Base-by-base conservation (phyloP, 2,888 invertebrate genomes). In the Acleris cristana region DNA sequence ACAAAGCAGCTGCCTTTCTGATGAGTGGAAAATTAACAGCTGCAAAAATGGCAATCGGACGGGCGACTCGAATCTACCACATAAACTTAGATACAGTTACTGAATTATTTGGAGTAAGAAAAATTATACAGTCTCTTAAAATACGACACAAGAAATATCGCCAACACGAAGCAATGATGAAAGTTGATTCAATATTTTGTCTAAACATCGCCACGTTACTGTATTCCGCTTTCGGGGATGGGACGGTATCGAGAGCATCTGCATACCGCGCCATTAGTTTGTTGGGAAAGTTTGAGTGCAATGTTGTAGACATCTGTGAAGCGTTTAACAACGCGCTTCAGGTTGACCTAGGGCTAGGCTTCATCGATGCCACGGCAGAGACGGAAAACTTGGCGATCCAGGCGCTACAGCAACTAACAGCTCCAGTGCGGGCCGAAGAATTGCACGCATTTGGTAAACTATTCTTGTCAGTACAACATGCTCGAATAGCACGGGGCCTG, bases 311-410 rank as follows among this genome's bases (percentile, higher is more conserved):
- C 71, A 76, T 92, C 40, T 93, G 92, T 69, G 91, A 93, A 65
- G 83, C 89, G 3, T 93, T 93, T 70, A 83, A 88, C 44, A 91
- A 90, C 61, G 89, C 89, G 2, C 83, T 94, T 21, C 84, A 90
- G 75, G 76, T 94, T 61, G 93, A 93, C 72, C 78, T 90, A 2
- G 82, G 87, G 60, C 84, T 87, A 3, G 90, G 89, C 16, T 79
- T 85, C 45, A 72, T 85, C 1, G 85, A 88, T 19, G 77, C 82
- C 21, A 88, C 93, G 10, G 75, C 73, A 58, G 80, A 86, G 2
- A 81, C 94, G 54, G 88, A 90, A 70, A 80, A 77, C 67, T 82
- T 89, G 57, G 86, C 93, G 44, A 74, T 76, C 2, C 69, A 76
- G 6, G 76, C 87, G 18, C 76, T 93, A 23, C 82, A 76, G 64